Evolutionary conservation across 1,140 invertebrate genomes (phyloP), one percentile per base, ranked within the genome.

Genomic region (Lamellibrachia luymesi): DNA sequence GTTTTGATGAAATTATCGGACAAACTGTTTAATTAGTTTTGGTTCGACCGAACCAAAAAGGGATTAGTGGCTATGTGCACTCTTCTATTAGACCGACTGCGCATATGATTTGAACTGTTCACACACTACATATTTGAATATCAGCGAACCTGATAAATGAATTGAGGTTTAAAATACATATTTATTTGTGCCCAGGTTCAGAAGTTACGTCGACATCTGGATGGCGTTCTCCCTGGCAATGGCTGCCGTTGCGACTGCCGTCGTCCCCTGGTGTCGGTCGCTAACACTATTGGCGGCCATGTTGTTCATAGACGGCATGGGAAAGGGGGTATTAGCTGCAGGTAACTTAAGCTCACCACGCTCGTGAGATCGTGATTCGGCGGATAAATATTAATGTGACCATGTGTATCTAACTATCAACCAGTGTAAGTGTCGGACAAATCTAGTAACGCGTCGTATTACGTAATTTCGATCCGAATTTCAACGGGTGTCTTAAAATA

Each of bases 221-320:
- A 50, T 92, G 49, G 92, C 92, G 50, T n/a, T 50, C 27, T 50
- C 92, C 17, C 51, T 92, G 5, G 27, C 27, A 2, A 52, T 64
- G 49, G 92, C 50, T 27, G 92, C 92, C 92, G 51, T 92, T 2
- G 50, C 50, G 49, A 92, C 92, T 52, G 50, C 25, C 27, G 51
- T 92, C 50, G 51, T 64, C 52, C 92, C 92, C 27, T 92, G 50
- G 50, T 50, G 92, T 13, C 50, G 50, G 27, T 38, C 50, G 49
- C 52, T 92, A 50, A 38, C 50, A 92, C 52, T 92, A 38, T 13
- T 92, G 50, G 92, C 50, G 27, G 50, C 52, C 10, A 92, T 92
- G 92, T 92, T 92, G 27, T 38, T 50, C 92, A 13, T 92, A 13
- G 51, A 56, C 52, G 92, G 92, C 17, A 38, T 92, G 52, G 92